Percentiles rank a stretch among this genome's conserved stretches.
Conservation (phyloP, 2,797 vertebrate genomes). For the Centropyge bicolor region DNA sequence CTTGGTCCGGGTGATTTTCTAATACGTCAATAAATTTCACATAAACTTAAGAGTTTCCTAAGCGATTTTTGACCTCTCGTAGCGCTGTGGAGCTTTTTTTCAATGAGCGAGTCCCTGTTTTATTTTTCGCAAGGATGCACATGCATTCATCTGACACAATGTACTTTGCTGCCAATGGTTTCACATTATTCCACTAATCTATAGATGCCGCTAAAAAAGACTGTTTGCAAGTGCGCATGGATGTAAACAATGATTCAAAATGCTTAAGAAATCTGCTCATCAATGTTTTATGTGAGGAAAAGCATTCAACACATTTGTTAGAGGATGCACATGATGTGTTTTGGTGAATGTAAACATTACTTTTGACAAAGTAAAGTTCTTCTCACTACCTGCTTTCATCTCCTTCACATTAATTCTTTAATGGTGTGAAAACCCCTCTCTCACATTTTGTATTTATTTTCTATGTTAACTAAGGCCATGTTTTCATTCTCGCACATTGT, state of each 20-base stretch:
- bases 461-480: slow-evolving; percentile 10
- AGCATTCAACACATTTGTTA: neutral
- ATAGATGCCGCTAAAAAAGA: neutral
- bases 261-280: neutral
- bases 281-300: neutral
- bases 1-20: too few relatives aligned
- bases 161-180: neutral
- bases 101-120: too few relatives aligned
- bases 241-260: neutral
- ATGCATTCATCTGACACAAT: neutral
- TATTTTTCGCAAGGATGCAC: too few relatives aligned
- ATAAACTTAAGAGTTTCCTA: too few relatives aligned
- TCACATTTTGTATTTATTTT: neutral
- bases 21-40: too few relatives aligned
- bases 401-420: neutral
- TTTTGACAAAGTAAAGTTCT: neutral
- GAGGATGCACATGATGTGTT: too few relatives aligned
- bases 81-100: too few relatives aligned
- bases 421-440: neutral
- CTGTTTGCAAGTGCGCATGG: neutral
- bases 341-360: neutral
- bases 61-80: too few relatives aligned
- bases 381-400: neutral
- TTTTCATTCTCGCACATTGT: slow-evolving; percentile 28
- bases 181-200: neutral